These are phyloP conservation scores for Apamea monoglypha DNA, from an alignment of 2,888 invertebrate genomes.

Conservation along the genomic window DNA sequence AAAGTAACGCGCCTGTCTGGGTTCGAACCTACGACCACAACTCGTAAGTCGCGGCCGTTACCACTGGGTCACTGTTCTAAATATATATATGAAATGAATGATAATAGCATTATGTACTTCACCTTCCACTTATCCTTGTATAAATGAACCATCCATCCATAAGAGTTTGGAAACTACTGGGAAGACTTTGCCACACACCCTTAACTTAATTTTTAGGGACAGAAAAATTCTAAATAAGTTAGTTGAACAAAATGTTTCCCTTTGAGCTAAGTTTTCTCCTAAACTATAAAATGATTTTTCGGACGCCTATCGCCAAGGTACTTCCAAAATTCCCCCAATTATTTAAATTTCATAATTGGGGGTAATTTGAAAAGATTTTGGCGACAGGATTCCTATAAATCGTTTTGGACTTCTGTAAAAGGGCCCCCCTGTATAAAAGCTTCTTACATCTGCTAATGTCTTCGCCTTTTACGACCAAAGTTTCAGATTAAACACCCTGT, in stretches of 20 bases:
- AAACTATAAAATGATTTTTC: background rate
- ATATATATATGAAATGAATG: background rate
- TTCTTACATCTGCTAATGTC: background rate
- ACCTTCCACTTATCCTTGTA: background rate
- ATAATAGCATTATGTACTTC: background rate
- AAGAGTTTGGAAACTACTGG: background rate
- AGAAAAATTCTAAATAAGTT: background rate
- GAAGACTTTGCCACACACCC: no score
- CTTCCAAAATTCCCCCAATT: background rate
- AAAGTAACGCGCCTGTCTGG: no score
- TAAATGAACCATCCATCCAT: background rate
- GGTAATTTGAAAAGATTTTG: background rate
- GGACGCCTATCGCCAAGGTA: background rate
- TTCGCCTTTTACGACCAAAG: background rate
- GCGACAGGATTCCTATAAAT: background rate
- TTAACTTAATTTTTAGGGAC: background rate
- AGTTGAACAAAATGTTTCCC: background rate
- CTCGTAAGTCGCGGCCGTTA: no score
- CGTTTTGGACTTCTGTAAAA: background rate
- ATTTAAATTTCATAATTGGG: background rate
- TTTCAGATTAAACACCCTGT: background rate
- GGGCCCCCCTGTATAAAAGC: background rate
- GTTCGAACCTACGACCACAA: no score
- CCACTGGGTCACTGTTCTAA: no score
- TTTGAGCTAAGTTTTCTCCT: background rate